Evolutionary conservation across 2,797 vertebrate genomes (phyloP).

Genomic region (Neosalanx taihuensis): DNA sequence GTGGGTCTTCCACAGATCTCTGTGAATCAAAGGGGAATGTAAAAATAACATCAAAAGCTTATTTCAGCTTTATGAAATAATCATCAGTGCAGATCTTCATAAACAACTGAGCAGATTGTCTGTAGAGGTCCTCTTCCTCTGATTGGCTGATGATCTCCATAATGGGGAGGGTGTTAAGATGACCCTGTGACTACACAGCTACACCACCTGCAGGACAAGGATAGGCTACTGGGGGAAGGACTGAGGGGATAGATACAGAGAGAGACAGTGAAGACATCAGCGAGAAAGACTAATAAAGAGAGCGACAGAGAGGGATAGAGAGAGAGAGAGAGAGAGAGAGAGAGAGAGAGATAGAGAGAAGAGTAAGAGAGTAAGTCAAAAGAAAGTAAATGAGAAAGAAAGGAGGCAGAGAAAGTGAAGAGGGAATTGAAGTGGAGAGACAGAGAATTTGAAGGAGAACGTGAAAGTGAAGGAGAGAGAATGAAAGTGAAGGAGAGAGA

Average conservation of each 20-base stretch:
- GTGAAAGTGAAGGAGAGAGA: background rate
- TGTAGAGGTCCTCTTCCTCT: slow-evolving; percentile 10
- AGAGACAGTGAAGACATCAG: no score
- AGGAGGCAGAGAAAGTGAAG: background rate
- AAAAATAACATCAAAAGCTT: slow-evolving; percentile 48
- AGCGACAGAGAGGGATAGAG: background rate
- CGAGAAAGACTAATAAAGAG: no score
- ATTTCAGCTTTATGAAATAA: slow-evolving; percentile 33
- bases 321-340: background rate
- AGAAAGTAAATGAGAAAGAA: background rate
- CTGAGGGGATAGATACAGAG: no score
- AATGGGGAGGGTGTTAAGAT: background rate
- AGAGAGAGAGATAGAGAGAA: background rate
- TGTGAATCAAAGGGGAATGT: slow-evolving; percentile 37
- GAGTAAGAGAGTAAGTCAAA: background rate
- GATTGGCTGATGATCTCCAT: background rate
- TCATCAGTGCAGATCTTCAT: slow-evolving; percentile 22
- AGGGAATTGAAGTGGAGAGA: background rate
- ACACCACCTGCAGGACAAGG: no score
- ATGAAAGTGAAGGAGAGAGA: background rate
- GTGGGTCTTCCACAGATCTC: slow-evolving; percentile 30
- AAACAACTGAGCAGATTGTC: slow-evolving; percentile 29
- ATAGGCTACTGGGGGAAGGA: background rate
- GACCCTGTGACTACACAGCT: no score
- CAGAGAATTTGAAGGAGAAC: background rate